Evolutionary conservation across 2,888 invertebrate genomes (phyloP).

Genomic region (Sisyra nigra): DNA sequence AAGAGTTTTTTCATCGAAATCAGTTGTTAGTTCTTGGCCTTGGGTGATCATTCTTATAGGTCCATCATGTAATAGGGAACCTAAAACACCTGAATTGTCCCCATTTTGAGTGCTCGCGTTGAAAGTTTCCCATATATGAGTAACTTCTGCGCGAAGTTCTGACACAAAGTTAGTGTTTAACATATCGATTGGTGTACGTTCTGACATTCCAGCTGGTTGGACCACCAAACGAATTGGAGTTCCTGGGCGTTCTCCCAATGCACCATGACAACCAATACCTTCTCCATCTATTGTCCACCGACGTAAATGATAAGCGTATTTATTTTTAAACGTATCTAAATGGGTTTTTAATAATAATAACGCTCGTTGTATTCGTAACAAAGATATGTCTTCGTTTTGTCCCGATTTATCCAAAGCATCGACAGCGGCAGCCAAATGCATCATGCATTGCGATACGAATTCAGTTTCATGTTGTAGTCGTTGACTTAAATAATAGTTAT

Average conservation of each 20-base stretch:
- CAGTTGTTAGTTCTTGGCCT: slow-evolving; percentile 83
- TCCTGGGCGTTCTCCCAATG: slow-evolving; percentile 38
- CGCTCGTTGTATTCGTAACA: slow-evolving; percentile 82
- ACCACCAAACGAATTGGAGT: slow-evolving; percentile 61
- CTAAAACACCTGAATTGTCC: slow-evolving; percentile 28
- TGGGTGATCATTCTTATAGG: slow-evolving; percentile 85
- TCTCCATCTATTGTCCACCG: slow-evolving; percentile 77
- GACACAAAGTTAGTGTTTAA: slow-evolving; percentile 79
- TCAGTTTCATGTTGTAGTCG: slow-evolving; percentile 82
- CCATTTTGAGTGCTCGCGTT: neutral
- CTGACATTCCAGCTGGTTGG: slow-evolving; percentile 78
- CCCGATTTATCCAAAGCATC: slow-evolving; percentile 41
- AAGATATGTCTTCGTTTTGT: slow-evolving; percentile 55
- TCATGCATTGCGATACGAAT: slow-evolving; percentile 88
- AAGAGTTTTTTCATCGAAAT: slow-evolving; percentile 81
- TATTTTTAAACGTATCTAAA: slow-evolving; percentile 56
- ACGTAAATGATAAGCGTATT: slow-evolving; percentile 76
- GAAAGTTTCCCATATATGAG: slow-evolving; percentile 76
- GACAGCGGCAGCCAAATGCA: slow-evolving; percentile 70
- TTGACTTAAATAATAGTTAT: slow-evolving; percentile 86
- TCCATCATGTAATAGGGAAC: slow-evolving; percentile 59
- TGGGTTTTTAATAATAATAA: slow-evolving; percentile 78
- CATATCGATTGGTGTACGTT: slow-evolving; percentile 67
- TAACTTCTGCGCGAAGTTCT: slow-evolving; percentile 83
- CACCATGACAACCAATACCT: slow-evolving; percentile 61